phyloP scores from a whole-genome alignment of 2,113 vertebrate genomes.

The Tachuris rubrigastra region DNA sequence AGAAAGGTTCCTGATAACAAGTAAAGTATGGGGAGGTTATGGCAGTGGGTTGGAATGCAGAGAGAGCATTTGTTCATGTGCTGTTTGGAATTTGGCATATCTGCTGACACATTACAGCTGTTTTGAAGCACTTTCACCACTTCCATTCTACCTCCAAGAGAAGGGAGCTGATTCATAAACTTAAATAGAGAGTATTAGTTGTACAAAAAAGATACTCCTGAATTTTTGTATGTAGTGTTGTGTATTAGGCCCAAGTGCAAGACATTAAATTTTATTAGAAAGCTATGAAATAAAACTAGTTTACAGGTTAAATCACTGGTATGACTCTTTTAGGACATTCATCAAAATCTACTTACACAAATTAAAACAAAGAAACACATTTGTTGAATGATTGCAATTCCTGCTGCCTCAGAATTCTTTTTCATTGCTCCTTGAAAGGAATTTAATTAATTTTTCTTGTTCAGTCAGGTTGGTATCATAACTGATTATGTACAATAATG shows the following conservation, averaged over 20 bases:
- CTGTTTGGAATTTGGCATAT: background rate
- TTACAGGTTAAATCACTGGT: background rate
- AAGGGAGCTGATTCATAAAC: background rate
- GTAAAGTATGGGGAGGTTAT: background rate
- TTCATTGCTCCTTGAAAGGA: background rate
- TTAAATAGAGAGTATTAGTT: background rate
- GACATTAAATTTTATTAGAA: background rate
- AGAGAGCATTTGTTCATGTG: background rate
- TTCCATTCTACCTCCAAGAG: background rate
- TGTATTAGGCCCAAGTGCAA: background rate
- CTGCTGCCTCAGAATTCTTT: background rate
- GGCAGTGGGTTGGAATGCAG: background rate
- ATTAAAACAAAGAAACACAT: background rate
- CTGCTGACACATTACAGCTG: background rate
- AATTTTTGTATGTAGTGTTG: too few relatives aligned
- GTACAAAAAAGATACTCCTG: too few relatives aligned
- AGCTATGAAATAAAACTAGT: background rate
- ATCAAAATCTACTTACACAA: background rate
- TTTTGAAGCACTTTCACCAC: background rate
- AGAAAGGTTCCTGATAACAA: background rate
- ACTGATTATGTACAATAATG: background rate
- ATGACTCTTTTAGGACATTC: background rate
- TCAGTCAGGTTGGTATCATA: background rate
- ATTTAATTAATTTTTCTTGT: background rate
- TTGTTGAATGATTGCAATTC: background rate